Evolutionary conservation across 2,888 invertebrate species (phyloP), one percentile per base, ranked within the genome.

Genomic region (Tortricodes alternella): DNA sequence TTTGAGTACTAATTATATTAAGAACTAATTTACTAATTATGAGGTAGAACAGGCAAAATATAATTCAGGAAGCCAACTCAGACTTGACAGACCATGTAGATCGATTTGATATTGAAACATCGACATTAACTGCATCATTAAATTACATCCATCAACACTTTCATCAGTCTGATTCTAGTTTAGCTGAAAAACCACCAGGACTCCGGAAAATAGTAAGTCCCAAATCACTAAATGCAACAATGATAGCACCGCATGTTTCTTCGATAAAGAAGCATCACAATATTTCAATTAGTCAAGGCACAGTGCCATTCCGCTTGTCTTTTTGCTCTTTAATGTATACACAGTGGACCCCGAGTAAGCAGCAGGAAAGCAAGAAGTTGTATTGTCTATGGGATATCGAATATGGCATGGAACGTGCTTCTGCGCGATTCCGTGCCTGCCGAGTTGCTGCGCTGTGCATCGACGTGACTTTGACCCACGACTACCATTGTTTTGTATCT

Each of bases 401-500:
- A 56, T 66, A 71, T 59, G 70, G 73, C 58, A 58, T 61, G 51
- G 65, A 53, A 55, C 62, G 53, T 60, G 56, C 41, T 23, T 9
- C 23, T 59, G 35, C 58, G 59, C 59, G 15, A 13, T 41, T 44
- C n/a, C n/a, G n/a, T n/a, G n/a, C n/a, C n/a, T n/a, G n/a, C n/a
- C n/a, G n/a, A n/a, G n/a, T n/a, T n/a, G n/a, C n/a, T n/a, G n/a
- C n/a, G n/a, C n/a, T n/a, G 11, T 13, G 13, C 13, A 1, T n/a
- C 65, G 57, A 75, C 76, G 77, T 77, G 77, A 77, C 77, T 77
- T 65, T 70, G 75, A 73, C 70, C 77, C 71, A 69, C 66, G 76
- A 66, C 62, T 60, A 62, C 61, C 62, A 57, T 57, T 58, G 59
- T 59, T 38, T 56, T 46, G 53, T 41, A 49, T 50, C 38, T 27